Evolutionary conservation across 2,888 invertebrate species (phyloP).

Genomic region (Drosophila nr. fundita): DNA sequence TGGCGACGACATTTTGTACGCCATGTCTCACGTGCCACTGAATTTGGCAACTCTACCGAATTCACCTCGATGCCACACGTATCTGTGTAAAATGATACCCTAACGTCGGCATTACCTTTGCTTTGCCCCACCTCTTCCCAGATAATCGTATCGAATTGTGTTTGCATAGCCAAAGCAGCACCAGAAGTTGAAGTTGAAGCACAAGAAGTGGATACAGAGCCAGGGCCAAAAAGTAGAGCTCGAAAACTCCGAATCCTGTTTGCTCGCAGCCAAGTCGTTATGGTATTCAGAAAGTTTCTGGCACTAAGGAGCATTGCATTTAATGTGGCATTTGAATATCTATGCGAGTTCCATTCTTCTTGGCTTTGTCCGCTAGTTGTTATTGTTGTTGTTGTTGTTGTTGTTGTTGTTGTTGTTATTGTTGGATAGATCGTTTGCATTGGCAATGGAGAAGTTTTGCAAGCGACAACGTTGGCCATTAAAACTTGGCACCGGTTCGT

Average conservation of each 20-base stretch:
- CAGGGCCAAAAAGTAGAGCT: conserved; percentile 1
- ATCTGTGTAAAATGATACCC: conserved; percentile 21
- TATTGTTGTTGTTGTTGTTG: conserved; percentile 21
- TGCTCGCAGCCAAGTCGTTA: conserved; percentile 25
- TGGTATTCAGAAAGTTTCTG: conserved; percentile 27
- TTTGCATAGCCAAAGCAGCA: neutral
- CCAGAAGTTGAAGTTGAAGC: neutral
- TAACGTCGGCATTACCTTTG: neutral
- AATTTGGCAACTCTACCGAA: conserved; percentile 24
- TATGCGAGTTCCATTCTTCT: conserved; percentile 19
- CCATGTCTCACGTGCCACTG: neutral
- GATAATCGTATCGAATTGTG: neutral
- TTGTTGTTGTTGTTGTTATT: conserved; percentile 17
- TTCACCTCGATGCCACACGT: conserved; percentile 50
- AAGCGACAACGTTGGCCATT: conserved; percentile 42
- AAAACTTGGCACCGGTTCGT: conserved; percentile 40
- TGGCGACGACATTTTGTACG: conserved; percentile 14
- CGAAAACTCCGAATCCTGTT: conserved; percentile 6
- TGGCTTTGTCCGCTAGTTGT: conserved; percentile 4
- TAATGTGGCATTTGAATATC: conserved; percentile 55
- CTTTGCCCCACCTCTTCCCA: neutral
- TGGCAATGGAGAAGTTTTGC: conserved; percentile 63
- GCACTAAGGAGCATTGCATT: conserved; percentile 44
- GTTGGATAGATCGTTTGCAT: conserved; percentile 61
- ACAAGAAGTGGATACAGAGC: neutral